Evolutionary conservation across 2,113 vertebrate genomes (phyloP), one percentile per base, ranked within the genome.

Genomic region (Chaetura pelagica): DNA sequence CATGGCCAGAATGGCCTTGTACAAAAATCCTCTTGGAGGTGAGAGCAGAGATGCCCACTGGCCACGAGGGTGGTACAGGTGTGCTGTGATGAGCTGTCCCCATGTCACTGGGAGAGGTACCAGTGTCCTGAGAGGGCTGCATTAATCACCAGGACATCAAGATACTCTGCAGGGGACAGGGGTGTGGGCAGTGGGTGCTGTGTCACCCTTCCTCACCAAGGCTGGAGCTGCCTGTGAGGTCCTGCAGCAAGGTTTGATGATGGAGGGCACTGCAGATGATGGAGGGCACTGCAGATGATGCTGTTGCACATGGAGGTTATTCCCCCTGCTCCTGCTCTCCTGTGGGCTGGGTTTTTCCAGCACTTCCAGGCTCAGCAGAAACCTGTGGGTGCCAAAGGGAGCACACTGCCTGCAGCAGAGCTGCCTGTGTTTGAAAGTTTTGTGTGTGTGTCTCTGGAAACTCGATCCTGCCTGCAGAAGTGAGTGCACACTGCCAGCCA

Each of bases 151-250:
- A 42, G 40, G 40, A 42, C 40, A 42, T 14, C 40, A 12, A 42
- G 40, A 12, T 42, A 12, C 40, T 42, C 40, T 42, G 40, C 46
- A 46, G 46, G 48, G 48, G 48, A 15, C 24, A 1, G n/a, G 29
- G 46, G 10, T 68, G 54, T 4, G 6, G 62, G 34, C 35, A 34
- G 44, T 16, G 34, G 19, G 6, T n/a, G 22, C 24, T 26, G 44
- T 3, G 1, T 24, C 2, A 2, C 40, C 27, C 23, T 12, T 46
- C n/a, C 59, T 46, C 3, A 4, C 46, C 2, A 0, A 40, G 30
- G 76, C 24, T 58, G 21, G 67, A 49, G 69, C 54, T 49, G 55
- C 30, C 35, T 2, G 7, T 2, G 12, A 71, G 35, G 30, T n/a
- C 30, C 40, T 29, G 35, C 12, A 2, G 15, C 12, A 29, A 29